These are phyloP conservation scores for Catagonus wagneri DNA, from an alignment of 2,113 vertebrate species.

Conservation along the genomic window DNA sequence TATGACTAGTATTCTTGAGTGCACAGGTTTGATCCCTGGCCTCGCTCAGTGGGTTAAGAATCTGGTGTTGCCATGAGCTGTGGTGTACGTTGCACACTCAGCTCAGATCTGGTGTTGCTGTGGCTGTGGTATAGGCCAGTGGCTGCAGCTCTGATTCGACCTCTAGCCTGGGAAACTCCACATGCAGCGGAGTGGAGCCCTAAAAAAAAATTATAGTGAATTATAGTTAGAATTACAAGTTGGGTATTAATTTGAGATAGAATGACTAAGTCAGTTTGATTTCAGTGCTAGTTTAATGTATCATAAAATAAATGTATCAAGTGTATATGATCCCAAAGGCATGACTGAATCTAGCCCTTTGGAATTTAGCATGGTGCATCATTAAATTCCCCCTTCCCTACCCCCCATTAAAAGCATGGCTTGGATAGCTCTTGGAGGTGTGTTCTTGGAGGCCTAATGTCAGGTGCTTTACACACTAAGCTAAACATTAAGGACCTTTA, in stretches of 20 bases:
- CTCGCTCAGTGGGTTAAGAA: no score
- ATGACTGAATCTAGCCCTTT: not conserved
- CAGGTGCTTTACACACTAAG: not conserved
- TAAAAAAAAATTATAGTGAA: not conserved
- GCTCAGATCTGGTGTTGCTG: no score
- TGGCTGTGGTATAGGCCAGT: no score
- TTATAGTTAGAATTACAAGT: constrained; percentile 49
- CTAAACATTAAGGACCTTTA: not conserved
- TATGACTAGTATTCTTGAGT: no score
- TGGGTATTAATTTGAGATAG: not conserved
- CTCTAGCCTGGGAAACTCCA: no score
- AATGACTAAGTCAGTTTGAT: not conserved
- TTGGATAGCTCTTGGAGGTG: not conserved
- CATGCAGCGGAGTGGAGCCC: no score
- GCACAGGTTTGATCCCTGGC: no score
- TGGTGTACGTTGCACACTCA: no score
- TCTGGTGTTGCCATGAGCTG: no score
- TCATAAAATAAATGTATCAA: not conserved
- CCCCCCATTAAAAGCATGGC: not conserved
- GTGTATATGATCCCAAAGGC: not conserved
- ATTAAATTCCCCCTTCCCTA: not conserved
- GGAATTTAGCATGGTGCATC: not conserved
- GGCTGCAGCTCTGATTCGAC: no score
- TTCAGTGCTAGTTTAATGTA: constrained; percentile 13
- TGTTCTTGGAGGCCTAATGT: not conserved